Percentiles rank a stretch among this genome's conserved stretches.
Evolutionary conservation across 2,113 vertebrate species (phyloP).

Genomic region (Bungarus multicinctus): DNA sequence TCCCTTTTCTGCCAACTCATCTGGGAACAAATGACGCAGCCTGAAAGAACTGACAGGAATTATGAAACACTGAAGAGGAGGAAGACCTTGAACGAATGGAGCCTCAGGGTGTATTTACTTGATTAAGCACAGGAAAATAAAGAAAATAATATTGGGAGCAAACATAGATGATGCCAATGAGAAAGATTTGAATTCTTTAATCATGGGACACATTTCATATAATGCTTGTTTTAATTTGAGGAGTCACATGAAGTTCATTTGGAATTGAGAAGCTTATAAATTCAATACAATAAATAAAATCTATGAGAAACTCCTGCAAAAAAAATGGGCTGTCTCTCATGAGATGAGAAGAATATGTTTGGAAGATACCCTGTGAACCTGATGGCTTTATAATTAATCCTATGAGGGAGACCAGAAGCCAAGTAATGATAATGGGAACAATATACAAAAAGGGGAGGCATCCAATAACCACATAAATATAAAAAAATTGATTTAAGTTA

Average conservation of each 20-base stretch:
- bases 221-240: not conserved
- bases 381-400: not conserved
- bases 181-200: not conserved
- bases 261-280: not conserved
- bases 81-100: not conserved
- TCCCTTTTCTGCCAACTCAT: not conserved
- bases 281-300: not conserved
- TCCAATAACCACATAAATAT: not conserved
- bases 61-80: not conserved
- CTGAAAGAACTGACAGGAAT: not conserved
- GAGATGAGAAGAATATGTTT: not conserved
- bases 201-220: not conserved
- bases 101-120: not conserved
- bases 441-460: not conserved
- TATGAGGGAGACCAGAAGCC: not conserved
- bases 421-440: not conserved
- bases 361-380: not conserved
- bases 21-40: not conserved
- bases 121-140: not conserved
- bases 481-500: not conserved
- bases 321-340: not conserved
- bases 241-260: not conserved
- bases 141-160: not conserved
- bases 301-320: not conserved
- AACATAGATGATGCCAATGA: not conserved